Evolutionary conservation across 2,888 invertebrate species (phyloP), one percentile per base, ranked within the genome.

Genomic region (Cheilosia pagana): DNA sequence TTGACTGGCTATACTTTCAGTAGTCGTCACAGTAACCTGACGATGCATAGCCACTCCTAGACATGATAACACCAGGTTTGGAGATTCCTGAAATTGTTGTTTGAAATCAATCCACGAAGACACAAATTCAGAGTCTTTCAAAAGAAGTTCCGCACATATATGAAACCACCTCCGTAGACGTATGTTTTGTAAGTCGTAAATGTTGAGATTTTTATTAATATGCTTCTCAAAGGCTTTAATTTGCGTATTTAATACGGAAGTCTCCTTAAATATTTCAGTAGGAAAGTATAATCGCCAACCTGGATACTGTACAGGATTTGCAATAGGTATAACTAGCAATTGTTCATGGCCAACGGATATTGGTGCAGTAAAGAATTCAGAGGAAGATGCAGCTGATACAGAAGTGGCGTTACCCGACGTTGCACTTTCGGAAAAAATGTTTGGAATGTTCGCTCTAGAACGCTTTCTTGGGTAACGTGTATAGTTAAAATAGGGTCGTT

Each of bases 211-310:
- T 1, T 86, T 87, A 21, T 87, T 88, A 48, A 95, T 92, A 88
- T 94, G 95, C 3, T 91, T 90, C 89, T 94, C 93, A 87, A 94
- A 92, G 7, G 93, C 91, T 87, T 93, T 90, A 3, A 94, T 90
- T 88, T 93, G 94, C 67, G 90, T 90, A 5, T 93, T 91, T 19
- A 93, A 90, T 0, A 92, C 90, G 10, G 93, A 93, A 35, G 92
- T 91, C 14, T 93, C 92, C 76, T 89, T 89, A 79, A 92, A 94
- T 62, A 91, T 93, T 93, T 95, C 94, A 70, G 94, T 93, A 43
- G 95, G 94, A 90, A 97, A 96, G 92, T 97, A 98, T 8, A 96
- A 91, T 87, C 94, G 94, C 96, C 97, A 97, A 21, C 95, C 94
- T 87, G 94, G 93, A 90, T 95, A 95, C 5, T 93, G 79, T 2